Evolutionary conservation across 1,140 invertebrate species (phyloP).

Genomic region (Drosophila bocqueti): DNA sequence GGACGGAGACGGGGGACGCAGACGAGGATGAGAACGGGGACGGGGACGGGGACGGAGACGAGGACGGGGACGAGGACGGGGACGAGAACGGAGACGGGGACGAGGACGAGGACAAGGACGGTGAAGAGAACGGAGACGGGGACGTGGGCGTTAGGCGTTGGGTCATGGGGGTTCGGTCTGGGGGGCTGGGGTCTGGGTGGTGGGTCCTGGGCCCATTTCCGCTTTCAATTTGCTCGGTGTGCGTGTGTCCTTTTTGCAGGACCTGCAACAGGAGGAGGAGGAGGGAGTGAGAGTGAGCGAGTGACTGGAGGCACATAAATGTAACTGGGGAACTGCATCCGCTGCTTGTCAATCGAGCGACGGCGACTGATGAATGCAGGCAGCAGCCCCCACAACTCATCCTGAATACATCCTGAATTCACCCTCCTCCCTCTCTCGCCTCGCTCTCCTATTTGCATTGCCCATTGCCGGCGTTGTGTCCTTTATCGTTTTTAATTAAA

Average conservation of each 20-base stretch:
- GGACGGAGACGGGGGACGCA: not conserved
- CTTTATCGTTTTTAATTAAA: conserved; percentile 79
- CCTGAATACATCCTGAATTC: not conserved
- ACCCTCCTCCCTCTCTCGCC: not conserved
- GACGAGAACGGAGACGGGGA: too few relatives aligned
- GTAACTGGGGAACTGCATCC: conserved; percentile 50
- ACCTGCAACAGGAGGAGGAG: not conserved
- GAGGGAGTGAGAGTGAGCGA: not conserved
- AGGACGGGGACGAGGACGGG: not conserved
- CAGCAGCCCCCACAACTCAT: not conserved
- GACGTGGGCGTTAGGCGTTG: not conserved
- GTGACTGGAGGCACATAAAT: conserved; percentile 26
- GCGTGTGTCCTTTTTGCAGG: conserved; percentile 27
- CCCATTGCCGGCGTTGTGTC: conserved; percentile 49
- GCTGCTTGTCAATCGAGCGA: conserved; percentile 40
- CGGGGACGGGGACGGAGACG: too few relatives aligned
- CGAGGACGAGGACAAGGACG: not conserved
- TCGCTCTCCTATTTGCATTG: conserved; percentile 61
- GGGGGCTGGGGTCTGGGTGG: not conserved
- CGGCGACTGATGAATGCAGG: conserved; percentile 38
- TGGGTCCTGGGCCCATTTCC: conserved; percentile 34
- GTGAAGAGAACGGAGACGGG: not conserved
- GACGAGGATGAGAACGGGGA: too few relatives aligned
- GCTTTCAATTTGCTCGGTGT: conserved; percentile 48
- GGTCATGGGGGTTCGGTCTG: too few relatives aligned